Evolutionary conservation across 2,797 vertebrate genomes (phyloP).

Genomic region (Acomys russatus): DNA sequence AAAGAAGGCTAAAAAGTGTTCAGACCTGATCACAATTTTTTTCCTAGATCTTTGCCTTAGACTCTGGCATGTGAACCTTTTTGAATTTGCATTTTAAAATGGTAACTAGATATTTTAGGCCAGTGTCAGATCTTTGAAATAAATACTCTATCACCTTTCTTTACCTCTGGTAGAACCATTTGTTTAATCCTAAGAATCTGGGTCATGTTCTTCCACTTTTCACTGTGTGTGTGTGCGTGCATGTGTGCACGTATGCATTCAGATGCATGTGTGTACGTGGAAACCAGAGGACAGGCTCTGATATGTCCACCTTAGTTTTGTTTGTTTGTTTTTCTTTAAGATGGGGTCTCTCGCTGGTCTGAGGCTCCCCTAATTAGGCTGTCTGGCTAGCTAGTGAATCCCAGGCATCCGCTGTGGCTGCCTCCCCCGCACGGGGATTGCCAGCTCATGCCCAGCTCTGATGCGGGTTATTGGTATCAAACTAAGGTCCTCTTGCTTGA

Average conservation of each 20-base stretch:
- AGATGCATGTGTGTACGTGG: fast-evolving
- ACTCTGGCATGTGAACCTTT: constrained; percentile 5
- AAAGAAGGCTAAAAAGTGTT: background rate
- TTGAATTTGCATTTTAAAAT: constrained; percentile 8
- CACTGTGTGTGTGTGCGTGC: fast-evolving
- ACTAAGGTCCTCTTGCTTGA: background rate
- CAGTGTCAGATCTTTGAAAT: constrained; percentile 3
- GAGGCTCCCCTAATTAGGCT: background rate
- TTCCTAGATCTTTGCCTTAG: constrained; percentile 19
- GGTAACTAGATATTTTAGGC: background rate
- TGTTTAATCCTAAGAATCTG: constrained; percentile 11
- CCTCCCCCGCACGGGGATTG: background rate
- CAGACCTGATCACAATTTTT: background rate
- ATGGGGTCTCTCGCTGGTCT: background rate
- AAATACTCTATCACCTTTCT: background rate
- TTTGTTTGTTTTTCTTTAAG: background rate
- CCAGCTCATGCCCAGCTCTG: background rate
- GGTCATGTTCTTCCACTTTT: constrained; percentile 7
- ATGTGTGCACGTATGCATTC: fast-evolving
- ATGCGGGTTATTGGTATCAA: background rate
- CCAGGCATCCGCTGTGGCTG: background rate
- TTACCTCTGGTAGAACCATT: background rate
- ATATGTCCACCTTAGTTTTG: background rate
- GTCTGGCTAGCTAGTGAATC: background rate
- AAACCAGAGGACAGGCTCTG: background rate